Percentiles rank a stretch among this genome's conserved stretches.
phyloP scores from a whole-genome alignment of 1,140 invertebrate genomes.

The Forficula auricularia region DNA sequence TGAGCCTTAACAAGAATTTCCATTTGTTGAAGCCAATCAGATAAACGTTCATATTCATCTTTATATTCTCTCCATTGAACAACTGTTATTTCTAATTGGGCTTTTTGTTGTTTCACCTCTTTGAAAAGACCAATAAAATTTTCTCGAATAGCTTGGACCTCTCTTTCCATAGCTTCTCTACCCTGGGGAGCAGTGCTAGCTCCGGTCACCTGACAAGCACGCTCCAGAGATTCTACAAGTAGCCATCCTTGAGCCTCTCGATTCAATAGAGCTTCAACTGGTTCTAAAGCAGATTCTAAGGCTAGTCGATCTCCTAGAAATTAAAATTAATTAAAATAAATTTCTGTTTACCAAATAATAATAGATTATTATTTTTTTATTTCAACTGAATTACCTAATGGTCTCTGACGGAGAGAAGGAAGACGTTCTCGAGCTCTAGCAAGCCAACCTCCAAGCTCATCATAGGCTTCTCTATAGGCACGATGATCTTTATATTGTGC shows the following conservation, averaged over 20 bases:
- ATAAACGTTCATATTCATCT: slow-evolving; percentile 77
- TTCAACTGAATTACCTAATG: slow-evolving; percentile 26
- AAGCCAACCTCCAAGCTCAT: slow-evolving; percentile 71
- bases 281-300: slow-evolving; percentile 70
- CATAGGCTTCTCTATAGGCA: slow-evolving; percentile 72
- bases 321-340: too few relatives aligned
- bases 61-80: slow-evolving; percentile 77
- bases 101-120: slow-evolving; percentile 71
- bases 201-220: slow-evolving; percentile 68
- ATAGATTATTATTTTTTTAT: too few relatives aligned
- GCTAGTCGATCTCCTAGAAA: slow-evolving; percentile 57
- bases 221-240: slow-evolving; percentile 66
- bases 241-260: slow-evolving; percentile 81
- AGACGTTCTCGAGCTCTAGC: slow-evolving; percentile 72
- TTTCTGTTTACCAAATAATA: too few relatives aligned
- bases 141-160: slow-evolving; percentile 64
- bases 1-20: slow-evolving; percentile 82
- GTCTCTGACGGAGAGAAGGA: slow-evolving; percentile 65
- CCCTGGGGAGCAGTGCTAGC: slow-evolving; percentile 62
- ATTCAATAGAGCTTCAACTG: slow-evolving; percentile 67
- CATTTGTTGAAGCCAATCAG: slow-evolving; percentile 85
- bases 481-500: slow-evolving; percentile 75
- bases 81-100: slow-evolving; percentile 62
- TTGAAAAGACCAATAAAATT: slow-evolving; percentile 70
- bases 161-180: slow-evolving; percentile 62